A percentile compares a stretch with the other conserved stretches of the same genome.
Evolutionary conservation across 2,888 invertebrate genomes (phyloP).

Genomic region (Tillus elongatus): DNA sequence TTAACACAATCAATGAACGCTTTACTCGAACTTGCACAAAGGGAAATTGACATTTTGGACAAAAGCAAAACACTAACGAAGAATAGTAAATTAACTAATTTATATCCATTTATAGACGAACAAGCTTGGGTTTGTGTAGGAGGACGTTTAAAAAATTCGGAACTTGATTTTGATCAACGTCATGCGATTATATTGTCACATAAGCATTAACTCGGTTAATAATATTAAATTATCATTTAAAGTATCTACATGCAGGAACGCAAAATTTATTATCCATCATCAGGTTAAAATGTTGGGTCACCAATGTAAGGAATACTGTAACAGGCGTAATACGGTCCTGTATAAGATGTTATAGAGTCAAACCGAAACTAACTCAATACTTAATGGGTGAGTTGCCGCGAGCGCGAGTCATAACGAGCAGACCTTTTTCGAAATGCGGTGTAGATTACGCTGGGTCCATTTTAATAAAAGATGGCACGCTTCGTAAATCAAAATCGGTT

Average conservation of each 20-base stretch:
- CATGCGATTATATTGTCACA: background rate
- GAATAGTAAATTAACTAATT: background rate
- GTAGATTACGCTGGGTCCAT: conserved; percentile 27
- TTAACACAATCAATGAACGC: background rate
- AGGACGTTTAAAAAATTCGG: background rate
- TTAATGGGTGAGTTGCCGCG: conserved; percentile 3
- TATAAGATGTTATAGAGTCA: background rate
- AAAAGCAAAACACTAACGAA: background rate
- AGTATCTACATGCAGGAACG: conserved; percentile 2
- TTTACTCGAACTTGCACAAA: background rate
- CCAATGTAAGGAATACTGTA: background rate
- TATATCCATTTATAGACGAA: conserved; percentile 1
- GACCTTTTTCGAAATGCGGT: conserved; percentile 17
- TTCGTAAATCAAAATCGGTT: conserved; percentile 16
- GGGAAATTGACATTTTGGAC: background rate
- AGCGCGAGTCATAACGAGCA: conserved; percentile 11
- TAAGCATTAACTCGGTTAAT: conserved; percentile 1
- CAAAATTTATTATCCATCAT: background rate
- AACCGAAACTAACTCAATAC: background rate
- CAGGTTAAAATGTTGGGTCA: background rate
- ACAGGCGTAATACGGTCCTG: background rate
- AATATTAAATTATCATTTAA: background rate
- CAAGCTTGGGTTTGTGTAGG: background rate
- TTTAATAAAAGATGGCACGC: conserved; percentile 19
- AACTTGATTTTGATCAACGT: background rate